Percentiles rank a stretch among this genome's conserved stretches.
phyloP scores from a whole-genome alignment of 2,888 invertebrate species.

The Rhorus exstirpatorius region DNA sequence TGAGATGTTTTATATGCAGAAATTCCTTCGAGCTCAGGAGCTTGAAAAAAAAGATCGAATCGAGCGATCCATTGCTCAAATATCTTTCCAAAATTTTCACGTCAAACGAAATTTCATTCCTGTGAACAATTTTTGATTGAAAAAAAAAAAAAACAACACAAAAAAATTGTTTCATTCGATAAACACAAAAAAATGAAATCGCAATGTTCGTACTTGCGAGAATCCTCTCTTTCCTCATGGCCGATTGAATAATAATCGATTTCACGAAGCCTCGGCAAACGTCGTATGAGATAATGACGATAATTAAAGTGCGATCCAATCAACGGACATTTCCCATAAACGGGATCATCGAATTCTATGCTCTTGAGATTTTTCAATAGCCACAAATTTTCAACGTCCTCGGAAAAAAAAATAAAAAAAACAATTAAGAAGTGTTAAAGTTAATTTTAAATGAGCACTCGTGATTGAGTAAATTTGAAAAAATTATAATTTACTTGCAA shows the following conservation, averaged over 20 bases:
- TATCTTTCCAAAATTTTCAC: slow-evolving; percentile 69
- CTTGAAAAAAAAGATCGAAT: slow-evolving; percentile 62
- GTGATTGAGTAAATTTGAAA: too few species aligned
- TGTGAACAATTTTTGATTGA: slow-evolving; percentile 47
- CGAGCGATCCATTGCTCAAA: slow-evolving; percentile 43
- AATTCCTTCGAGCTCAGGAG: slow-evolving; percentile 61
- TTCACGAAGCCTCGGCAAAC: slow-evolving; percentile 69
- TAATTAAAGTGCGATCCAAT: slow-evolving; percentile 72
- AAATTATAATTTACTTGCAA: slow-evolving; percentile 66
- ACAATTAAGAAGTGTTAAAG: background rate
- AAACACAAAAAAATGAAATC: too few species aligned
- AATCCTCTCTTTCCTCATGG: slow-evolving; percentile 68
- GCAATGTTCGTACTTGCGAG: slow-evolving; percentile 59
- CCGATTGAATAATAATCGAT: slow-evolving; percentile 72
- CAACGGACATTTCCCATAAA: slow-evolving; percentile 75
- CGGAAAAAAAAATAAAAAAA: slow-evolving; percentile 19
- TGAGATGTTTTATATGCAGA: slow-evolving; percentile 71
- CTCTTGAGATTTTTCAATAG: slow-evolving; percentile 68
- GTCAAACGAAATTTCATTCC: slow-evolving; percentile 70
- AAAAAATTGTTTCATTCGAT: background rate
- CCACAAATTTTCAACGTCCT: slow-evolving; percentile 72
- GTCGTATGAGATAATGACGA: slow-evolving; percentile 71
- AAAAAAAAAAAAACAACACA: background rate
- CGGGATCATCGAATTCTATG: slow-evolving; percentile 72
- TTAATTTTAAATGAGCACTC: too few species aligned